Evolutionary conservation across 2,888 invertebrate genomes (phyloP), one percentile per base, ranked within the genome.

Genomic region (Chrysolina oricalcia): DNA sequence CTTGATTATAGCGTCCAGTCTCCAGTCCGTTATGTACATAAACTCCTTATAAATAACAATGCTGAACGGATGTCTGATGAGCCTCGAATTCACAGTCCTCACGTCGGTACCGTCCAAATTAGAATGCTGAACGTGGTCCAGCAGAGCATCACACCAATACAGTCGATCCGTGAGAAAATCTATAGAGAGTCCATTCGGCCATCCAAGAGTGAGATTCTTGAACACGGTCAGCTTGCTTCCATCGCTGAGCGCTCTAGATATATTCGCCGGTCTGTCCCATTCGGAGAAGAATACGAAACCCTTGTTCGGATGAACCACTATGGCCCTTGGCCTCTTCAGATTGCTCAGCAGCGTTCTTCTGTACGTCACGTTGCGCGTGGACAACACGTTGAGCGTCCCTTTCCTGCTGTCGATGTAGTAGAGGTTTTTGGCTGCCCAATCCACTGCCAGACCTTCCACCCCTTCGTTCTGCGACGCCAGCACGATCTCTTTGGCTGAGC

Each of bases 21-120:
- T 91, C 97, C 99, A 99, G 88, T 99, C 98, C 0, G 98, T 98
- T 64, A 98, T 97, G 88, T 98, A 99, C 92, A 99, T 95, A 91
- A 95, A 97, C 27, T 97, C 95, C 79, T 93, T 92, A 87, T 96
- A 93, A 75, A 98, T 95, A 0, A 97, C 97, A 62, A 98, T 96
- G 5, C 95, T 97, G 90, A 97, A 97, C 0, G 97, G 97, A 91
- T 96, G 97, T 70, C 95, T 91, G 70, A 96, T 97, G 11, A 97
- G 89, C 67, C 94, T 91, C 0, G 97, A 97, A 84, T 94, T 95
- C 0, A 98, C 95, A 0, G 97, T 98, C 83, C 93, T 94, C 0
- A 98, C 95, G 86, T 98, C 97, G 0, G 93, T 93, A 0, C 98
- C 98, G 86, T 98, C 97, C 5, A 98, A 90, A 83, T 94, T 94